Evolutionary conservation across 2,888 invertebrate genomes (phyloP), one percentile per base, ranked within the genome.

Genomic region (Lacanobia wlatinum): DNA sequence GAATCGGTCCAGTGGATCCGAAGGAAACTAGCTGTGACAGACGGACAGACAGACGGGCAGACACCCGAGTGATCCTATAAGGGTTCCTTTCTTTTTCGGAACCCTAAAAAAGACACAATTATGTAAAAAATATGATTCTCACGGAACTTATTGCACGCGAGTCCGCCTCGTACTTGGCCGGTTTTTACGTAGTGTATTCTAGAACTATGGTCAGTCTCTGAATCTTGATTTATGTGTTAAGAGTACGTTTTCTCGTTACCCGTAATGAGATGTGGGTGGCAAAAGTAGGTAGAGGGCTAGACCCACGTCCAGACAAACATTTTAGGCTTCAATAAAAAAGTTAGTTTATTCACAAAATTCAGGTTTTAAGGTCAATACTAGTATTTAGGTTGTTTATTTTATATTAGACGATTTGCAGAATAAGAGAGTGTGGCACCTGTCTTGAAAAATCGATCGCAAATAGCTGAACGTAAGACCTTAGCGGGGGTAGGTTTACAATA

Each of bases 191-290:
- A 40, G 12, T 3, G 40, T 43, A 28, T 40, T 62, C 28, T 43
- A 65, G 43, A 58, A 43, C 40, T 7, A 56, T 1, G 43, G 23
- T 18, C 14, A 40, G n/a, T 46, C 38, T 18, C n/a, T 65, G 65
- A 52, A 73, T 73, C 66, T 46, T 58, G 74, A 52, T 73, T 73
- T 58, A 50, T 73, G 43, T 21, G 23, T 64, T 67, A 64, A 21
- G 43, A 50, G 65, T 23, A 23, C 12, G 70, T 50, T 52, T 52
- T 56, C 69, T 76, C 28, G 23, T 58, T 62, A 50, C 34, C 7
- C 0, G 12, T 58, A 69, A 69, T 38, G 52, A 58, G 46, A 38
- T 21, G 56, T 62, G 69, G 55, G 50, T 28, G 18, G 28, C 0
- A 46, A 43, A 46, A 21, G 7, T 21, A 21, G 21, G 7, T 21